Evolutionary conservation across 2,113 vertebrate genomes (phyloP).

Genomic region (Meriones unguiculatus): DNA sequence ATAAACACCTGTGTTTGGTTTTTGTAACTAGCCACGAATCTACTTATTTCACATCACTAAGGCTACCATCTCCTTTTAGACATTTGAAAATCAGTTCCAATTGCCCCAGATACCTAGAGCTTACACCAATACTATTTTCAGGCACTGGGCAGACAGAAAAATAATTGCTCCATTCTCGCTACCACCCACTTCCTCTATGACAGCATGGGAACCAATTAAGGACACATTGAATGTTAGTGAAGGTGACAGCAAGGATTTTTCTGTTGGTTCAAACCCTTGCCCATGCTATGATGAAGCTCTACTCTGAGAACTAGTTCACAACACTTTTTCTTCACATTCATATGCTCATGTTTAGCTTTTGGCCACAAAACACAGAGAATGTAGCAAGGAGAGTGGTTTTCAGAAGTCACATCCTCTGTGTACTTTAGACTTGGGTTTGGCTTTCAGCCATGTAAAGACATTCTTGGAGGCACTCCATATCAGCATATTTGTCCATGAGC

Average conservation of each 20-base stretch:
- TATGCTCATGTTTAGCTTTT: background rate
- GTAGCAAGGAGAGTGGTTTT: background rate
- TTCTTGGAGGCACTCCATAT: background rate
- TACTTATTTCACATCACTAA: background rate
- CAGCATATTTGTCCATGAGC: background rate
- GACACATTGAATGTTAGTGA: background rate
- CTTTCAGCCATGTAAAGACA: background rate
- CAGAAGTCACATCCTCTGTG: background rate
- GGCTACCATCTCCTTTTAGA: background rate
- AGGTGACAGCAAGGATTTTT: background rate
- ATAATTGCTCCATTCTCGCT: background rate
- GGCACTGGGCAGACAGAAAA: slow-evolving; percentile 28
- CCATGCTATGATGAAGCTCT: too few species aligned
- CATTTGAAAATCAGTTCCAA: background rate
- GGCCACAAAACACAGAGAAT: background rate
- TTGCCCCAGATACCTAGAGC: background rate
- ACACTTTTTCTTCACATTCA: background rate
- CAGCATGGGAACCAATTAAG: background rate
- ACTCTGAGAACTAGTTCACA: background rate
- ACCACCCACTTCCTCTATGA: background rate
- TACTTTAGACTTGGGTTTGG: background rate
- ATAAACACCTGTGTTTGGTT: background rate
- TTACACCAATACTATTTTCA: slow-evolving; percentile 39
- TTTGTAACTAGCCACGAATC: background rate
- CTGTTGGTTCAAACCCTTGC: background rate